Percentiles rank a stretch among this genome's conserved stretches.
Conservation (phyloP, 1,140 invertebrate species). For the Euura lappo region DNA sequence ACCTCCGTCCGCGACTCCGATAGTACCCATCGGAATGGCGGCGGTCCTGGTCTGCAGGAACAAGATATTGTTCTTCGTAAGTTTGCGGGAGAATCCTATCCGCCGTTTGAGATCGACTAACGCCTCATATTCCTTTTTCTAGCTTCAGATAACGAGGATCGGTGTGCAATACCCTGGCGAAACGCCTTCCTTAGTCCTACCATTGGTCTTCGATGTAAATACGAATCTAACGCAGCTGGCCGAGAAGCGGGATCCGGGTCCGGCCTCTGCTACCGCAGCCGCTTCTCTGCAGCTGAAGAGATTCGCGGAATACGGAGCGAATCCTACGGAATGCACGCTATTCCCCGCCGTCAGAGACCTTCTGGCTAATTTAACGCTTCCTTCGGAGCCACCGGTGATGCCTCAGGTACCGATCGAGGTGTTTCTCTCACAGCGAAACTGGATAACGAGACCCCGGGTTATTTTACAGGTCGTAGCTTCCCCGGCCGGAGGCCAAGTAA, state of each 20-base stretch:
- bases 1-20: conserved; percentile 82
- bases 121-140: conserved; percentile 16
- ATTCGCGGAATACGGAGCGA: conserved; percentile 72
- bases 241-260: conserved; percentile 74
- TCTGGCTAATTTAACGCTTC: conserved; percentile 77
- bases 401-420: conserved; percentile 47
- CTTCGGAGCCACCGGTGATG: conserved; percentile 68
- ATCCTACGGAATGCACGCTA: conserved; percentile 80
- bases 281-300: conserved; percentile 73
- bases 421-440: background rate
- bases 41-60: conserved; percentile 82
- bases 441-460: no score
- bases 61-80: conserved; percentile 90
- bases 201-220: conserved; percentile 86
- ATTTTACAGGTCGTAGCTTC: conserved; percentile 51
- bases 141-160: conserved; percentile 85
- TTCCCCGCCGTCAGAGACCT: conserved; percentile 89
- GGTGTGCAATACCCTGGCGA: conserved; percentile 71
- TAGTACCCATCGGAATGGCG: conserved; percentile 84
- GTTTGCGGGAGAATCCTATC: conserved; percentile 40
- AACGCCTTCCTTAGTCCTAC: conserved; percentile 81
- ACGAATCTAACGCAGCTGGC: conserved; percentile 86
- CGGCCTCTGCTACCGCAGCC: conserved; percentile 67
- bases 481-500: conserved; percentile 56
- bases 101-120: no score